phyloP scores from a whole-genome alignment of 2,888 invertebrate genomes.

The Drosophila paranaensis region DNA sequence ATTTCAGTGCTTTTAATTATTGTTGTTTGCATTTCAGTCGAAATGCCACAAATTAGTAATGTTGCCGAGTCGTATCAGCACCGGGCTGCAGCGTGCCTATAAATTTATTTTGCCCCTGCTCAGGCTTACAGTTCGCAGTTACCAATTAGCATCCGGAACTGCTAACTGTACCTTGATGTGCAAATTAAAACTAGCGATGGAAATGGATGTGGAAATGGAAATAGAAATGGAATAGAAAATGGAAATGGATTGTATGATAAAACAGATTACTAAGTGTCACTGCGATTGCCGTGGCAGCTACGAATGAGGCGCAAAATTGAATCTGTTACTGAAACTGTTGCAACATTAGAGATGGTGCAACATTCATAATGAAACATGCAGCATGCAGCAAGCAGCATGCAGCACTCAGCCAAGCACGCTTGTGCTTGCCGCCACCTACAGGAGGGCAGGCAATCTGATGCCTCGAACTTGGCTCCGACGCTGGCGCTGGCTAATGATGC shows the following conservation, averaged over 20 bases:
- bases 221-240: too few species aligned
- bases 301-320: conserved; percentile 25
- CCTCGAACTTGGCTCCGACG: conserved; percentile 39
- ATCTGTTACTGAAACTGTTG: conserved; percentile 27
- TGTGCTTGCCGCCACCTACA: conserved; percentile 4
- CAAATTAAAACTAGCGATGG: conserved; percentile 27
- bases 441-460: conserved; percentile 19
- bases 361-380: conserved; percentile 13
- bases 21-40: conserved; percentile 51
- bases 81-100: conserved; percentile 32
- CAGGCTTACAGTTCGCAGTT: conserved; percentile 51
- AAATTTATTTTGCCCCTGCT: conserved; percentile 55
- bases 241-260: conserved; percentile 19
- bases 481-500: conserved; percentile 72
- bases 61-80: conserved; percentile 41
- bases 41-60: conserved; percentile 60
- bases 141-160: conserved; percentile 63
- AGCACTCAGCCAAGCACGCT: conserved; percentile 7
- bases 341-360: conserved; percentile 13
- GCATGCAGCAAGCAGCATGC: conserved; percentile 37
- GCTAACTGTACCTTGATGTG: conserved; percentile 21
- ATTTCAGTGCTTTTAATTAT: conserved; percentile 11
- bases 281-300: conserved; percentile 4
- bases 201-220: conserved; percentile 8
- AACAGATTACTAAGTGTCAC: conserved; percentile 10